phyloP scores from a whole-genome alignment of 2,888 invertebrate species.

The Prosopocoilus inquinatus region DNA sequence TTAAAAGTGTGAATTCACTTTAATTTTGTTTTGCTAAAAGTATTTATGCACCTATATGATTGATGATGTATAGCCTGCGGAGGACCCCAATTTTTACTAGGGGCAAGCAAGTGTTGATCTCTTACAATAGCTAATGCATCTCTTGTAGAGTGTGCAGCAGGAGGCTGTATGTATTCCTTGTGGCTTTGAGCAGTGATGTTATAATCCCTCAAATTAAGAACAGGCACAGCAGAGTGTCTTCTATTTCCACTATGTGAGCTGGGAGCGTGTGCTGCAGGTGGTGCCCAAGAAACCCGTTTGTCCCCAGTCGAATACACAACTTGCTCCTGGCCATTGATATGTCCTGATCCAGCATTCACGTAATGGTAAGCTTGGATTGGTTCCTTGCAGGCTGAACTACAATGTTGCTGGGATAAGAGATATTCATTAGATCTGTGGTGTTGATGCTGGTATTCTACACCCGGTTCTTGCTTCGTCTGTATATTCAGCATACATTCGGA shows the following conservation, averaged over 20 bases:
- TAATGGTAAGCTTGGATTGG: conserved; percentile 47
- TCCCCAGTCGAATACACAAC: conserved; percentile 38
- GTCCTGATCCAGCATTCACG: conserved; percentile 48
- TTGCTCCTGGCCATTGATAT: conserved; percentile 35
- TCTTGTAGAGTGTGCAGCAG: conserved; percentile 57
- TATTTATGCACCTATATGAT: conserved; percentile 49
- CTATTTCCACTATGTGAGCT: conserved; percentile 43
- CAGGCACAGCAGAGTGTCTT: conserved; percentile 49
- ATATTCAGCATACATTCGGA: conserved; percentile 66
- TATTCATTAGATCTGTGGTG: conserved; percentile 48
- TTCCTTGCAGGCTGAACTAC: conserved; percentile 54
- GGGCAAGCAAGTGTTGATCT: conserved; percentile 60
- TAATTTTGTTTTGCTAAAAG: neutral
- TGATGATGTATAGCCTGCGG: conserved; percentile 52
- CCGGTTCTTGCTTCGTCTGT: conserved; percentile 63
- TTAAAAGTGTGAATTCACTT: no score
- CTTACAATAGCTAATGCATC: conserved; percentile 49
- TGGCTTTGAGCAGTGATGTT: conserved; percentile 51
- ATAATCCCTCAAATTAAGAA: conserved; percentile 48
- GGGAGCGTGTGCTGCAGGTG: conserved; percentile 52
- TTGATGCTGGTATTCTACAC: conserved; percentile 51
- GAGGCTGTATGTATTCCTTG: conserved; percentile 58
- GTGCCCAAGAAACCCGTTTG: conserved; percentile 59
- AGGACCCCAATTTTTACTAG: conserved; percentile 51
- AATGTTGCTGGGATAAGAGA: no score